phyloP scores from a whole-genome alignment of 2,113 vertebrate genomes.

The Poecilia latipinna region DNA sequence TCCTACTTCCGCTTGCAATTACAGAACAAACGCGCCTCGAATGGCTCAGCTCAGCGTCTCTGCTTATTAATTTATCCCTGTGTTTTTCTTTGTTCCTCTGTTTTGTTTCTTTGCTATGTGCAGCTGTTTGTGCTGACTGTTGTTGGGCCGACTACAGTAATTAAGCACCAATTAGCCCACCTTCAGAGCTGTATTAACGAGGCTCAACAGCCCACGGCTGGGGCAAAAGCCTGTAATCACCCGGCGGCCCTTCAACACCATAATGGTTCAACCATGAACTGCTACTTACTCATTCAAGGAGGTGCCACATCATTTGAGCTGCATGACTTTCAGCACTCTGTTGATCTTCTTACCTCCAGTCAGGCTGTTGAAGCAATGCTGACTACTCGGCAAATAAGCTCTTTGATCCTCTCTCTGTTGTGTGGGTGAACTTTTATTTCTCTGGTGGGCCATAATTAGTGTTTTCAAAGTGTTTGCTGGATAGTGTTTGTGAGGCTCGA shows the following conservation, averaged over 20 bases:
- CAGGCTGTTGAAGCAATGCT: slow-evolving; percentile 19
- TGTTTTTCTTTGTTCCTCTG: slow-evolving; percentile 6
- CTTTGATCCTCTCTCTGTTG: slow-evolving; percentile 45
- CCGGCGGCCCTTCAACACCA: slow-evolving; percentile 56
- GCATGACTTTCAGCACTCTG: slow-evolving; percentile 24
- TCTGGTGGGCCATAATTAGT: slow-evolving; percentile 39
- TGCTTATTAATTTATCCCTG: slow-evolving; percentile 45
- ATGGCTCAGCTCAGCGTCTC: slow-evolving; percentile 43
- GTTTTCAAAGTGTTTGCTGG: slow-evolving; percentile 17
- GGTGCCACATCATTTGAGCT: slow-evolving; percentile 25
- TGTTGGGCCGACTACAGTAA: slow-evolving; percentile 72
- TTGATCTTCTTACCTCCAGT: slow-evolving; percentile 43
- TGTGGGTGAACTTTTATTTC: slow-evolving; percentile 14
- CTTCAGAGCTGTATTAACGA: slow-evolving; percentile 73
- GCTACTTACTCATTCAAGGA: slow-evolving; percentile 43
- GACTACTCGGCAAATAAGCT: slow-evolving; percentile 27
- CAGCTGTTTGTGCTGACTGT: slow-evolving; percentile 74
- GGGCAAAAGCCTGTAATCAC: slow-evolving; percentile 70
- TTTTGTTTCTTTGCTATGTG: slow-evolving; percentile 44
- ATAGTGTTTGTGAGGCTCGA: slow-evolving; percentile 25
- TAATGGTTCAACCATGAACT: slow-evolving; percentile 62
- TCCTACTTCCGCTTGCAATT: slow-evolving; percentile 62
- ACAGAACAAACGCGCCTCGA: slow-evolving; percentile 58
- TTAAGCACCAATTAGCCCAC: slow-evolving; percentile 79
- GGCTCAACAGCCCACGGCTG: slow-evolving; percentile 43